Conservation (phyloP, 2,888 invertebrate species). For the Bhutanitis thaidina region DNA sequence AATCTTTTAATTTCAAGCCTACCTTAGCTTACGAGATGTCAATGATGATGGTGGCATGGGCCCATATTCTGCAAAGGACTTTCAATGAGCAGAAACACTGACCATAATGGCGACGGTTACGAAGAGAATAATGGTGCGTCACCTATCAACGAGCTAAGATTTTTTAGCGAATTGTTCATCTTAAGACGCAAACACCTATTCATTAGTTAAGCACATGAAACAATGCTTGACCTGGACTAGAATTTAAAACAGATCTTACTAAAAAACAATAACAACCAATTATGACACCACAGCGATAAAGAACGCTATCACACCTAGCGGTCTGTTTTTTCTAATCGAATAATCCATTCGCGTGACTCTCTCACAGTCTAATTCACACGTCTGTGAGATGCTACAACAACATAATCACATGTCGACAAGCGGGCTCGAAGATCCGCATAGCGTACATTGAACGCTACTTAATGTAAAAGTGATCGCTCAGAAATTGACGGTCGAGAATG, state of each 20-base stretch:
- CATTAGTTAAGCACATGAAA: neutral
- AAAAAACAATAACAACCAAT: neutral
- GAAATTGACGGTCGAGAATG: neutral
- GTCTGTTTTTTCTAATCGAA: constrained; percentile 20
- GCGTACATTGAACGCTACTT: constrained; percentile 17
- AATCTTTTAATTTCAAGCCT: too few species aligned
- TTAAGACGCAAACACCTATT: too few species aligned
- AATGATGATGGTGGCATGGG: too few species aligned
- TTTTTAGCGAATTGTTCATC: too few species aligned
- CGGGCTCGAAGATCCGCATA: constrained; percentile 51
- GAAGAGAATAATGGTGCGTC: too few species aligned
- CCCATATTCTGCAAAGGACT: too few species aligned
- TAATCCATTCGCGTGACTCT: constrained; percentile 41
- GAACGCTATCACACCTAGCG: neutral
- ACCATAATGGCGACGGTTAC: too few species aligned
- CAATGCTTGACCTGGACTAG: neutral
- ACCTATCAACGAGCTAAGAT: too few species aligned
- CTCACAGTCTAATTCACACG: constrained; percentile 72
- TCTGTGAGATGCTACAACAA: constrained; percentile 34
- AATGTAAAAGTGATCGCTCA: neutral
- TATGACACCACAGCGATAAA: neutral
- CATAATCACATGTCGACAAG: constrained; percentile 30
- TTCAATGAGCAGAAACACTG: too few species aligned
- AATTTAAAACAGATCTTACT: neutral
- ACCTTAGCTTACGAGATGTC: too few species aligned